Conservation (phyloP, 1,140 invertebrate genomes). For the Lordiphosa clarofinis region DNA sequence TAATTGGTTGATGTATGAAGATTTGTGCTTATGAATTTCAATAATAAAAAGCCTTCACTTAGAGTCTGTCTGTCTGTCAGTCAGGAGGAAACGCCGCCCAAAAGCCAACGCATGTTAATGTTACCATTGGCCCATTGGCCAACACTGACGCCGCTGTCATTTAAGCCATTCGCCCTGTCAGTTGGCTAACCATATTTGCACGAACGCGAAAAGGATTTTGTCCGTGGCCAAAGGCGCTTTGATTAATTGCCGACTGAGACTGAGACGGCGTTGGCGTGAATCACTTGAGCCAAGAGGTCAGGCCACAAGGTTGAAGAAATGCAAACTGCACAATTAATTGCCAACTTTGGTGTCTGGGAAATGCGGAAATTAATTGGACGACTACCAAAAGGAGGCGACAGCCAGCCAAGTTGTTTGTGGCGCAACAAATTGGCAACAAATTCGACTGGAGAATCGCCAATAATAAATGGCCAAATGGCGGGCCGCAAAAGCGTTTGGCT, state of each 20-base stretch:
- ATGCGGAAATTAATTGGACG: conserved; percentile 76
- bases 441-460: conserved; percentile 40
- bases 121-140: conserved; percentile 69
- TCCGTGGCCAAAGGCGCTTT: conserved; percentile 69
- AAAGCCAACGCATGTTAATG: conserved; percentile 58
- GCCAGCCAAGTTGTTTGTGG: conserved; percentile 42
- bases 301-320: conserved; percentile 74
- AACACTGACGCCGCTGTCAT: conserved; percentile 54
- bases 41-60: conserved; percentile 61
- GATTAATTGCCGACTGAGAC: conserved; percentile 76
- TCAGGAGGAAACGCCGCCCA: conserved; percentile 53
- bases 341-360: conserved; percentile 63
- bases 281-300: conserved; percentile 74
- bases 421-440: conserved; percentile 73
- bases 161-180: conserved; percentile 74
- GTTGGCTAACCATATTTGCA: conserved; percentile 62
- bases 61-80: conserved; percentile 8
- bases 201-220: conserved; percentile 64
- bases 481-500: conserved; percentile 51
- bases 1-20: too few relatives aligned
- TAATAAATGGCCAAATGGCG: conserved; percentile 64
- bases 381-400: conserved; percentile 26
- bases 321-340: conserved; percentile 73
- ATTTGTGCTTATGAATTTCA: conserved; percentile 49
- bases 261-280: conserved; percentile 62